Evolutionary conservation across 2,888 invertebrate species (phyloP).

Genomic region (Synergus japonicus): DNA sequence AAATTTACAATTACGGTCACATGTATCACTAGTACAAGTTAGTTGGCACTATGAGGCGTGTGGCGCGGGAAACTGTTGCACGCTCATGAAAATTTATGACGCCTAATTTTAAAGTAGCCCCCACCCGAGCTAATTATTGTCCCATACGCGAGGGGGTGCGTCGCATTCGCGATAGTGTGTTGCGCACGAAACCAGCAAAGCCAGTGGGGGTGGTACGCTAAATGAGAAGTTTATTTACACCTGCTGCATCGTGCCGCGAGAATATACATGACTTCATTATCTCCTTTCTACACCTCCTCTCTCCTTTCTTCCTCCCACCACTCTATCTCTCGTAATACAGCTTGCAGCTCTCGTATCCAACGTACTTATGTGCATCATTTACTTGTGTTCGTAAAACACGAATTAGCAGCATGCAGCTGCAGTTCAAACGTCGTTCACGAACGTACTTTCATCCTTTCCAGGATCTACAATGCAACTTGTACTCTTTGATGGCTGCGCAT

Average conservation of each 20-base stretch:
- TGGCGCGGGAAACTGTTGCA: slow-evolving; percentile 39
- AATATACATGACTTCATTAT: slow-evolving; percentile 57
- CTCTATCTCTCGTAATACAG: slow-evolving; percentile 12
- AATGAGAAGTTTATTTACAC: slow-evolving; percentile 59
- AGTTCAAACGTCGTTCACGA: slow-evolving; percentile 26
- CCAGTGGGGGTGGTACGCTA: slow-evolving; percentile 43
- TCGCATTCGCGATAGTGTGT: slow-evolving; percentile 41
- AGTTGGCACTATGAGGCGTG: background rate
- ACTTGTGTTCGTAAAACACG: slow-evolving; percentile 34
- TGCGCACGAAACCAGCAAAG: slow-evolving; percentile 8
- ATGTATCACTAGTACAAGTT: background rate
- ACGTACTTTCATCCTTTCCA: slow-evolving; percentile 8
- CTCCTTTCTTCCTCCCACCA: slow-evolving; percentile 43
- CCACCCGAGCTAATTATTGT: slow-evolving; percentile 58
- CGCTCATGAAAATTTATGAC: slow-evolving; percentile 59
- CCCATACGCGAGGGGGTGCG: slow-evolving; percentile 45
- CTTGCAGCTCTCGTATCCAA: slow-evolving; percentile 28
- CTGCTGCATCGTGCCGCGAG: slow-evolving; percentile 46
- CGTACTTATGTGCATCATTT: slow-evolving; percentile 35
- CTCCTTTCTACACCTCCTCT: slow-evolving; percentile 46
- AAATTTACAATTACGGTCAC: too few species aligned
- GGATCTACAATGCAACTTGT: background rate
- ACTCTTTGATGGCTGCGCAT: background rate
- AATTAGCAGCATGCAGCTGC: slow-evolving; percentile 37
- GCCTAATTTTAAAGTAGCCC: slow-evolving; percentile 60